A percentile compares a stretch with the other conserved stretches of the same genome.
Conservation (phyloP, 2,888 invertebrate genomes). For the Acholoe squamosa region DNA sequence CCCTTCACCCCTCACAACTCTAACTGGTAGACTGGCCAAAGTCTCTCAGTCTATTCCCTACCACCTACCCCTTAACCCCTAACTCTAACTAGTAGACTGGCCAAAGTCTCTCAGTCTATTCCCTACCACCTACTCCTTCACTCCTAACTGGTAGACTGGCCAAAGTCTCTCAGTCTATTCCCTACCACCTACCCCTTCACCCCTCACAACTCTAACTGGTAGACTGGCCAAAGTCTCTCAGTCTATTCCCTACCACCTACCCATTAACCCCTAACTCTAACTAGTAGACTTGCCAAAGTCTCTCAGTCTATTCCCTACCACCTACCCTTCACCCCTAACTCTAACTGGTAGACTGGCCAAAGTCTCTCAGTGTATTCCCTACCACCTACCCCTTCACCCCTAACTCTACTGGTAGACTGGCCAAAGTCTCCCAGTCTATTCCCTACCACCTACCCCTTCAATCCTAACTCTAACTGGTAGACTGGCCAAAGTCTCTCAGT, state of each 20-base stretch:
- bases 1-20: too few relatives aligned
- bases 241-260: too few relatives aligned
- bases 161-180: background rate
- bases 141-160: too few relatives aligned
- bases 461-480: too few relatives aligned
- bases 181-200: background rate
- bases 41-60: too few relatives aligned
- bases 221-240: background rate
- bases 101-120: background rate
- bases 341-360: too few relatives aligned
- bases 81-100: background rate
- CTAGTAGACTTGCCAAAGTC: background rate
- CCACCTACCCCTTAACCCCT: too few relatives aligned
- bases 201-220: background rate
- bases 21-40: background rate
- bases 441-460: too few relatives aligned
- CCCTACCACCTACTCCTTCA: background rate
- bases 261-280: background rate
- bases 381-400: background rate
- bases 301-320: background rate
- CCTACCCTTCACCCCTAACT: background rate
- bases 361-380: background rate
- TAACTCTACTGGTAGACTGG: too few relatives aligned
- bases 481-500: background rate
- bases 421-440: too few relatives aligned